phyloP scores from a whole-genome alignment of 2,113 vertebrate genomes.

The Ovis canadensis region DNA sequence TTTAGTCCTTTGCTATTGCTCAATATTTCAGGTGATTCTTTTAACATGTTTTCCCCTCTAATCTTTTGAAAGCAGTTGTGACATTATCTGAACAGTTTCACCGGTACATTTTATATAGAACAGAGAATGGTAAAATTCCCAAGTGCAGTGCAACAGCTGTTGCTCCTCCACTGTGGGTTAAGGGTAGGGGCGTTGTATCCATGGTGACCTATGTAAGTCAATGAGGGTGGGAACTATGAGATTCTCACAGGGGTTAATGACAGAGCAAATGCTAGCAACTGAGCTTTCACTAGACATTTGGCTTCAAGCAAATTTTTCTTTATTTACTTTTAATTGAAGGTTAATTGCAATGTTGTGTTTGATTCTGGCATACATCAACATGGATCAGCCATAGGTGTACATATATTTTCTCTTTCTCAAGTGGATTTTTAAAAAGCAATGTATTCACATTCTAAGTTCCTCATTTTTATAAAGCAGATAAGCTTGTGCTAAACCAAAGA shows the following conservation, averaged over 20 bases:
- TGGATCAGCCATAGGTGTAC: neutral
- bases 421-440: neutral
- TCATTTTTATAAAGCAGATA: conserved; percentile 18
- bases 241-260: conserved; percentile 8
- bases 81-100: conserved; percentile 25
- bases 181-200: conserved; percentile 38
- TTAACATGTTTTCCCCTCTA: neutral
- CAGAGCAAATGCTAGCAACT: neutral
- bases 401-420: neutral
- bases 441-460: neutral
- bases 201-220: conserved; percentile 40
- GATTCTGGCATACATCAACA: neutral
- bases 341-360: neutral
- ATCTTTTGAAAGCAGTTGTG: conserved; percentile 13
- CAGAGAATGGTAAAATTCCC: conserved; percentile 23
- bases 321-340: neutral
- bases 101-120: conserved; percentile 16
- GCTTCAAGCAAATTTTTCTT: neutral
- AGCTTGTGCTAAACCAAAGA: neutral
- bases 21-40: conserved; percentile 5
- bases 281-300: conserved; percentile 1
- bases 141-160: conserved; percentile 36
- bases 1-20: neutral
- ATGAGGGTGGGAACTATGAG: neutral
- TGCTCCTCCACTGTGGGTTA: neutral